Percentiles rank a stretch among this genome's conserved stretches.
Evolutionary conservation across 2,113 vertebrate species (phyloP).

Genomic region (Corythoichthys intestinalis): DNA sequence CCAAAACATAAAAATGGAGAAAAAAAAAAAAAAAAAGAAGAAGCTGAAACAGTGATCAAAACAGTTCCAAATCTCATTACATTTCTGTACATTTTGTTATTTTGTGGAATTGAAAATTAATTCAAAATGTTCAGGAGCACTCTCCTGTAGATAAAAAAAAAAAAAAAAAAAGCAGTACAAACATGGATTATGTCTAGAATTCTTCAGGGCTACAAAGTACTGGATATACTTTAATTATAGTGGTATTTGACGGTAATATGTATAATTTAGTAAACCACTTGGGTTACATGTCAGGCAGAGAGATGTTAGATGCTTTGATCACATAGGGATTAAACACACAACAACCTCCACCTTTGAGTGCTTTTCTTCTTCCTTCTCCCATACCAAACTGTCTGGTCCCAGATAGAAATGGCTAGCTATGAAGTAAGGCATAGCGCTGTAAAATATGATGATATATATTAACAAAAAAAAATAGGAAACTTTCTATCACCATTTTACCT

Average conservation of each 20-base stretch:
- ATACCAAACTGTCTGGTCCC: conserved; percentile 23
- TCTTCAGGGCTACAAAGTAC: conserved; percentile 19
- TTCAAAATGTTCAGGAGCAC: not conserved
- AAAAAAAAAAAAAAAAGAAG: too few species aligned
- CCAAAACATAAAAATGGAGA: too few species aligned
- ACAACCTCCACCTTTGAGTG: conserved; percentile 14
- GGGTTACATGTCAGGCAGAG: conserved; percentile 3
- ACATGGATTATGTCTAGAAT: conserved; percentile 17
- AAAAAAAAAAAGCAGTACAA: conserved; percentile 9
- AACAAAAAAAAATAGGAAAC: too few species aligned
- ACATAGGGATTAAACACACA: conserved; percentile 22
- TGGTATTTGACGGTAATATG: conserved; percentile 31
- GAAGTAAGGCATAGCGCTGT: too few species aligned
- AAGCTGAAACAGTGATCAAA: too few species aligned
- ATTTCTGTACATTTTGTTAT: too few species aligned
- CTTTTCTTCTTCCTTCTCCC: conserved; percentile 20
- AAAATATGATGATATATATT: too few species aligned
- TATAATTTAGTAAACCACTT: conserved; percentile 39
- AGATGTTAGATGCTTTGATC: conserved; percentile 30
- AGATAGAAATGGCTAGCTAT: conserved; percentile 26
- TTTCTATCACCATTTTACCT: too few species aligned
- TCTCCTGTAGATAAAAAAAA: conserved; percentile 18
- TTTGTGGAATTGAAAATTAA: too few species aligned
- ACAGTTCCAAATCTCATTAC: too few species aligned
- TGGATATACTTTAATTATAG: conserved; percentile 34